Base-by-base conservation (phyloP, 1,140 invertebrate species). In the Halotydeus destructor region DNA sequence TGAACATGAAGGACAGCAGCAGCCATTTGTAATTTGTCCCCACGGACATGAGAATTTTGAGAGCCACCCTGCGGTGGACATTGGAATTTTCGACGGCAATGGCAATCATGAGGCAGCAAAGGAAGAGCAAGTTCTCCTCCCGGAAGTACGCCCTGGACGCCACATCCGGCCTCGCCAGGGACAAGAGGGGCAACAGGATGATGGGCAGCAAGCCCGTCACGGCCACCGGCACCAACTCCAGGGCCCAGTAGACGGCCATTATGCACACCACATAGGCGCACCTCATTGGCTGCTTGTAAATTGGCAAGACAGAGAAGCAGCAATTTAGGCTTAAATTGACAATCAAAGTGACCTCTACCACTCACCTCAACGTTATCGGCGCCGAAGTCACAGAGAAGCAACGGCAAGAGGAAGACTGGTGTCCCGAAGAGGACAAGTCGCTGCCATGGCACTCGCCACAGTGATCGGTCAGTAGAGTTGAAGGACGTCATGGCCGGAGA, bases 151-250 rank as follows among this genome's bases (percentile, higher is more conserved):
- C 49, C 28, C 41, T 30, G 28, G 50, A 54, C 14, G 50, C 45
- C 28, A 52, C 49, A 35, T 55, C 50, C 4, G 59, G 53, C 24
- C 50, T 49, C 18, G 55, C 47, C 3, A 82, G 67, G 5, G 50
- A 50, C 18, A 54, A 23, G 25, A 62, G 31, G 14, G 65, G 65
- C 38, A 64, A 60, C 5, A 68, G 31, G 1, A 63, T 49, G 1
- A 64, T 48, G 1, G 65, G 65, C 6, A 69, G 36, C 83, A 57
- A 88, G 86, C 48, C 82, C 81, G 54, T 91, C 82, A 5, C 78
- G 76, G 3, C 86, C 59, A 54, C 82, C 73, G 45, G 82, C 75
- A 1, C 78, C 61, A 11, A 76, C 81, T 22, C 77, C 80, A 69
- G 79, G 83, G 8, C 82, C 83, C 34, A 91, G 67, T 0, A 91